phyloP scores from a whole-genome alignment of 2,797 vertebrate species.

The Selene dorsalis region DNA sequence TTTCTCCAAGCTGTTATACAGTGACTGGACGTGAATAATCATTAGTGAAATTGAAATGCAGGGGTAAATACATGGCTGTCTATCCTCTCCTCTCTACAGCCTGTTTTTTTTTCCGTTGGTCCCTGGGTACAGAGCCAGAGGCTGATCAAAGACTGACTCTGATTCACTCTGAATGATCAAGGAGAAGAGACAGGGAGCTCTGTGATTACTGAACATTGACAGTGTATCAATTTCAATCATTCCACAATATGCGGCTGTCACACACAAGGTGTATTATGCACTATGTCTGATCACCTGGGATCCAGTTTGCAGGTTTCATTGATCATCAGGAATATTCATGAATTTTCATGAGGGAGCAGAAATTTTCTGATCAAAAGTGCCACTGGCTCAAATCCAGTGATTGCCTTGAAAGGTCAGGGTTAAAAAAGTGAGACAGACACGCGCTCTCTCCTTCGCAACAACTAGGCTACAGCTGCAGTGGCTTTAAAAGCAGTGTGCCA shows the following conservation, averaged over 20 bases:
- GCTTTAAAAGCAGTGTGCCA: background rate
- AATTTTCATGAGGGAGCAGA: conserved; percentile 68
- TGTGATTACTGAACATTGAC: conserved; percentile 79
- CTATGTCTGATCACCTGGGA: conserved; percentile 70
- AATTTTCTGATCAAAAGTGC: conserved; percentile 67
- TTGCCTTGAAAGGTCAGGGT: conserved; percentile 46
- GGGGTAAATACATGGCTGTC: conserved; percentile 74
- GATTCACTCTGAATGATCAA: conserved; percentile 79
- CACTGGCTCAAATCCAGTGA: conserved; percentile 61
- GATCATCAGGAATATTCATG: conserved; percentile 66
- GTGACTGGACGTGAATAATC: conserved; percentile 81
- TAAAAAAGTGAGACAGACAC: conserved; percentile 37
- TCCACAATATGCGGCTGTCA: conserved; percentile 64
- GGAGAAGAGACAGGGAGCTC: conserved; percentile 73
- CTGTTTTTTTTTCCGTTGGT: conserved; percentile 64
- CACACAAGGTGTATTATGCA: conserved; percentile 60
- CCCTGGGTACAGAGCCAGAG: conserved; percentile 66
- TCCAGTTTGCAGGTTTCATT: conserved; percentile 59
- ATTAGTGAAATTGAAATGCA: conserved; percentile 79
- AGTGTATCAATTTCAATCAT: conserved; percentile 76
- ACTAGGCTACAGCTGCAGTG: background rate
- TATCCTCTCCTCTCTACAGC: conserved; percentile 69
- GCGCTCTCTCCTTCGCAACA: conserved; percentile 2
- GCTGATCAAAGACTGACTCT: conserved; percentile 80
- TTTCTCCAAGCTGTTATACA: conserved; percentile 76